Base-by-base conservation (phyloP, 2,888 invertebrate genomes). In the Temnothorax rugatulus region DNA sequence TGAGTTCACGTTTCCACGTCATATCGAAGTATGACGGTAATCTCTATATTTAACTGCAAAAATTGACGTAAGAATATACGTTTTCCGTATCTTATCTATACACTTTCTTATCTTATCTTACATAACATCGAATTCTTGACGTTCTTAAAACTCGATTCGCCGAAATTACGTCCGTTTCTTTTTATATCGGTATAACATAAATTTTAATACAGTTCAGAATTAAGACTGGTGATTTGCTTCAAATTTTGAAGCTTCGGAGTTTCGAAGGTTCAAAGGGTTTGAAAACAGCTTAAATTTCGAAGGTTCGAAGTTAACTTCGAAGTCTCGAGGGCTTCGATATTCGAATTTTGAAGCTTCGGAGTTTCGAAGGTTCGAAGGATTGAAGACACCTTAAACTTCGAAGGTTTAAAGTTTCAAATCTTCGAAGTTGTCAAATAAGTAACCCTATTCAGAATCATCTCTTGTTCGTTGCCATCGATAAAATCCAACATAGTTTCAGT, bases 31-130 rank as follows among this genome's bases (percentile, higher is more conserved):
- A 29, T 5, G n/a, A 61, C 41, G 52, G 34, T 41, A 41, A 77
- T 21, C 44, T 69, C 52, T 76, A 52, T 52, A 41, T 54, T 71
- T 15, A 13, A 50, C 44, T 15, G 18, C 21, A 71, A 79, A 71
- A 71, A 34, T 50, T 34, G 13, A 41, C 34, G 59, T 18, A 21
- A 25, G 29, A 21, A 34, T 7, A 75, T 38, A 63, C 15, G 7
- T 57, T 44, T 68, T 57, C 3, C 44, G 4, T 18, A 47, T 59
- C 71, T 79, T 79, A 79, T 71, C 71, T 79, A 34, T 11, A 59
- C 8, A 47, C 47, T 59, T 59, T 47, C 47, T 69, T 71, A 79
- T 79, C 73, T 79, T 59, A 79, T 79, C 38, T 71, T 77, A 41
- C 0, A 7, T 47, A 25, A 79, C 29, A 59, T 50, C 38, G 4